A percentile compares a stretch with the other conserved stretches of the same genome.
Conservation (phyloP, 2,888 invertebrate species). For the Eucera pruinosa region DNA sequence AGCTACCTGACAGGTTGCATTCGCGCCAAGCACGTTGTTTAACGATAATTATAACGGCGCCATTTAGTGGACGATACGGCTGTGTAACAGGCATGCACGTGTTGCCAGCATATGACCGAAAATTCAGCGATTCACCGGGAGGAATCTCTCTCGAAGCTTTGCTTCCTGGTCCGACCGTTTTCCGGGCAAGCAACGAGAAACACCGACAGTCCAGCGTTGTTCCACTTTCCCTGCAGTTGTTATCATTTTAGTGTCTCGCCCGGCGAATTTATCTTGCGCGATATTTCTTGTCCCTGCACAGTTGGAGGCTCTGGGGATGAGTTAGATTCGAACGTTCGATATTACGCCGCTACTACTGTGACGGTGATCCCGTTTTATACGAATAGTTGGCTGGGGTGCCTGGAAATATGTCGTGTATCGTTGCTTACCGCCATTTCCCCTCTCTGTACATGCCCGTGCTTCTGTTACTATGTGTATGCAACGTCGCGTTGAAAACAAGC, state of each 20-base stretch:
- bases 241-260: slow-evolving; percentile 42
- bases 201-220: background rate
- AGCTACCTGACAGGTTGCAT: slow-evolving; percentile 60
- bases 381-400: slow-evolving; percentile 27
- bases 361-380: slow-evolving; percentile 33
- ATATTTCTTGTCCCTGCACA: slow-evolving; percentile 34
- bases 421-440: slow-evolving; percentile 23
- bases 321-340: slow-evolving; percentile 53
- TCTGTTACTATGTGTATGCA: background rate
- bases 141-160: background rate
- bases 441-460: background rate
- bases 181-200: slow-evolving; percentile 8
- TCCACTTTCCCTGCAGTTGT: slow-evolving; percentile 43
- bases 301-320: slow-evolving; percentile 41
- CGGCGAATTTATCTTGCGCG: slow-evolving; percentile 40
- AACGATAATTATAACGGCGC: slow-evolving; percentile 67
- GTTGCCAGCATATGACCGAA: slow-evolving; percentile 14
- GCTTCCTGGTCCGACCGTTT: slow-evolving; percentile 4
- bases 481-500: slow-evolving; percentile 16
- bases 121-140: slow-evolving; percentile 12
- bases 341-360: slow-evolving; percentile 32
- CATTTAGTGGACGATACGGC: slow-evolving; percentile 50
- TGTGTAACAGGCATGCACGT: slow-evolving; percentile 25
- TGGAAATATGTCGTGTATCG: slow-evolving; percentile 31
- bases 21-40: slow-evolving; percentile 64